Conservation (phyloP, 2,888 invertebrate species). For the Rhorus exstirpatorius region DNA sequence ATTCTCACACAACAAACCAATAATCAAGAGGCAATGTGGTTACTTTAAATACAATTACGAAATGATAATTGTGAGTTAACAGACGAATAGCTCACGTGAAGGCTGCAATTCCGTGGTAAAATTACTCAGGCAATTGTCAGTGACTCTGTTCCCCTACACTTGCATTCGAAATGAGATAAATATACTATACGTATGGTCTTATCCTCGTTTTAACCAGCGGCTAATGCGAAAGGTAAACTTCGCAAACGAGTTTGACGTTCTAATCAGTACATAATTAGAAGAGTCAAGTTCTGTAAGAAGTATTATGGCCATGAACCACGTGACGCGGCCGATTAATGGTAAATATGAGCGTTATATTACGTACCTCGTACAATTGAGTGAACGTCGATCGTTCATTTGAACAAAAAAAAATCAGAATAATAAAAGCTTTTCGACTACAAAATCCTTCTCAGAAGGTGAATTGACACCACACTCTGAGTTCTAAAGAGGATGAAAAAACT, state of each 20-base stretch:
- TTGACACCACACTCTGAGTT: no score
- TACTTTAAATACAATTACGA: constrained; percentile 57
- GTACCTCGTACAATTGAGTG: not conserved
- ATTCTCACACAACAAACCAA: constrained; percentile 40
- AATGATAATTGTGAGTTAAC: constrained; percentile 44
- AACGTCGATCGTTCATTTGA: not conserved
- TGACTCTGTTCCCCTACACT: constrained; percentile 12
- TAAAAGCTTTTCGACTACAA: no score
- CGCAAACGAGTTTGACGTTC: constrained; percentile 49
- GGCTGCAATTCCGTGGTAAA: constrained; percentile 11
- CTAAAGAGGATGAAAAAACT: no score
- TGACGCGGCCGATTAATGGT: constrained; percentile 16
- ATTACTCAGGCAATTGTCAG: constrained; percentile 36
- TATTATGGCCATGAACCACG: constrained; percentile 26
- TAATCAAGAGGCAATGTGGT: constrained; percentile 51
- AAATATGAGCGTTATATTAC: constrained; percentile 1
- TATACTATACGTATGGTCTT: constrained; percentile 23
- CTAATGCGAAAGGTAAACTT: constrained; percentile 58
- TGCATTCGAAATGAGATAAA: constrained; percentile 56
- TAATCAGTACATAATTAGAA: constrained; percentile 49
- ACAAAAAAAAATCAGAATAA: not conserved
- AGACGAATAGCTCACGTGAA: constrained; percentile 39
- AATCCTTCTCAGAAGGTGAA: no score
- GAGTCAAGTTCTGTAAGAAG: constrained; percentile 30
- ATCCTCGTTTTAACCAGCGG: constrained; percentile 22